Evolutionary conservation across 2,113 vertebrate species (phyloP), one percentile per base, ranked within the genome.

Genomic region (Phyllostomus hastatus): DNA sequence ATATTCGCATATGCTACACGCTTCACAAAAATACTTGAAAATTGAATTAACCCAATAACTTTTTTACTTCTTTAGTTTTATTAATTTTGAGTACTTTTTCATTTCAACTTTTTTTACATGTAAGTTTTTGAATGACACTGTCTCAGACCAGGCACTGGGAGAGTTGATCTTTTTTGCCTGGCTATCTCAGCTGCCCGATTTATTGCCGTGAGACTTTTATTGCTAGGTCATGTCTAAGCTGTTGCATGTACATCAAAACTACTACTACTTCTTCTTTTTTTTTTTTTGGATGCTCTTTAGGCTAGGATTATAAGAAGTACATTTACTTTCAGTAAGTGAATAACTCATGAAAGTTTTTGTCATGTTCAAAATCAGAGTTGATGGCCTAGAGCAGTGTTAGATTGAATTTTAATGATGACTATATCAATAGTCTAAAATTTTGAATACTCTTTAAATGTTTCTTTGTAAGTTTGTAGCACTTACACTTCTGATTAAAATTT

Each of bases 21-120:
- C 28, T 76, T 75, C 43, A 11, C 46, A 89, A 93, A 82, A 70
- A 75, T 7, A 61, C 43, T 80, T 79, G n/a, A 89, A 96, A 92
- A 66, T 94, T 70, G 43, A 82, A n/a, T 94, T 85, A 54, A 59
- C 78, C n/a, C 28, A 7, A n/a, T 72, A 67, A 50, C 1, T 92
- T 83, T 64, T 80, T 72, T 5, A 50, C 2, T 93, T 59, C 59
- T 1, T 79, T 64, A 33, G 52, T 92, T 96, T 87, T 61, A 78
- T 90, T 48, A 91, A 76, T 88, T 96, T 95, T 82, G 59, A 81
- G 28, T 54, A 61, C 64, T 78, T 79, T 90, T 89, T 90, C 31
- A 61, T 78, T 94, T 87, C 78, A 83, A 79, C 9, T 67, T 90
- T 67, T 90, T 90, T 54, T 78, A 70, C 33, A 14, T 95, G n/a